Evolutionary conservation across 2,888 invertebrate genomes (phyloP).

Genomic region (Tetramorium bicarinatum): DNA sequence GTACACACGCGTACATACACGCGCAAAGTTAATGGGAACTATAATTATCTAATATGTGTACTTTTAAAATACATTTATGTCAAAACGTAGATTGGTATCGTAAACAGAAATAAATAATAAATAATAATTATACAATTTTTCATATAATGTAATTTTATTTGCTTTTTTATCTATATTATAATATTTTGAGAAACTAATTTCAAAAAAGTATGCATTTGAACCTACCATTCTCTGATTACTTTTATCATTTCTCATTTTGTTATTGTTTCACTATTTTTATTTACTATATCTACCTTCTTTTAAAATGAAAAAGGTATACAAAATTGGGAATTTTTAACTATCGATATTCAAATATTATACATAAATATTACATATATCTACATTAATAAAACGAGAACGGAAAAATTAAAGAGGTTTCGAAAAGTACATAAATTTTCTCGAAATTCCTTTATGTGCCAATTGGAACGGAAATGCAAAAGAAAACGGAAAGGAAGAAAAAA

Average conservation of each 20-base stretch:
- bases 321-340: not conserved
- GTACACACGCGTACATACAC: not conserved
- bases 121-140: not conserved
- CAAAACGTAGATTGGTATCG: not conserved
- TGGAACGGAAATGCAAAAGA: not conserved
- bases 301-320: not conserved
- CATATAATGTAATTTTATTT: not conserved
- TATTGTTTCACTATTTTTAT: not conserved
- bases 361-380: not conserved
- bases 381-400: not conserved
- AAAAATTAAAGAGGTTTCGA: not conserved
- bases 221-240: not conserved
- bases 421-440: not conserved
- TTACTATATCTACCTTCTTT: not conserved
- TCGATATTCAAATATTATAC: not conserved
- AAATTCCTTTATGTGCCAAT: not conserved
- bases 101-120: not conserved
- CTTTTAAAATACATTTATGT: not conserved
- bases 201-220: not conserved
- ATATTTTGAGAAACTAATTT: not conserved
- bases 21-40: not conserved
- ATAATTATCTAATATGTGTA: conserved; percentile 9
- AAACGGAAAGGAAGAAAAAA: conserved; percentile 28
- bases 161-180: not conserved
- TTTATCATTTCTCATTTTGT: not conserved